Percentiles rank a stretch among this genome's conserved stretches.
Evolutionary conservation across 1,140 invertebrate species (phyloP).

Genomic region (Melipona quadrifasciata): DNA sequence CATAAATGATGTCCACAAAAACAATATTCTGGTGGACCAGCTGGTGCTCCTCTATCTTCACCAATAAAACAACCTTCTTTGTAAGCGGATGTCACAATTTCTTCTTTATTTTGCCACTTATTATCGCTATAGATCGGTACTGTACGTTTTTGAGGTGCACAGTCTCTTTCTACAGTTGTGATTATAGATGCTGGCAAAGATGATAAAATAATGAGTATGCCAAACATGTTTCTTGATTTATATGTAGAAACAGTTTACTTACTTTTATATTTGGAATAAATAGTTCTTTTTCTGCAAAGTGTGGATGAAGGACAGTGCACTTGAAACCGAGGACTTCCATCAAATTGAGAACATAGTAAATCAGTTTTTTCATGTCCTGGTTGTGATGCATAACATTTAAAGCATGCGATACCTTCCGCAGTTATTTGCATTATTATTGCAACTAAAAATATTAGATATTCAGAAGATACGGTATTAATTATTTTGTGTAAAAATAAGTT

Average conservation of each 20-base stretch:
- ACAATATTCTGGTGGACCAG: conserved; percentile 83
- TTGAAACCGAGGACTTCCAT: conserved; percentile 85
- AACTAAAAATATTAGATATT: conserved; percentile 59
- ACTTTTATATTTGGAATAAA: conserved; percentile 85
- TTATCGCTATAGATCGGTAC: conserved; percentile 83
- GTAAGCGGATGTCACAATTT: conserved; percentile 85
- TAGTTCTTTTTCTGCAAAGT: conserved; percentile 89
- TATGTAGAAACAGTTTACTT: conserved; percentile 61
- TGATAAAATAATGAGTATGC: conserved; percentile 2
- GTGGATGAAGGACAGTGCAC: conserved; percentile 90
- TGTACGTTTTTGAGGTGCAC: conserved; percentile 87
- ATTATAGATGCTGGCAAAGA: conserved; percentile 82
- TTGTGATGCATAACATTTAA: conserved; percentile 50
- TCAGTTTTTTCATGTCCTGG: conserved; percentile 39
- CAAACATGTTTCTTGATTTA: neutral
- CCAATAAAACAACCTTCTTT: conserved; percentile 85
- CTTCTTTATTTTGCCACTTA: conserved; percentile 84
- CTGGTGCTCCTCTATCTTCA: conserved; percentile 84
- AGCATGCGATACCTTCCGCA: conserved; percentile 64
- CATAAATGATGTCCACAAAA: conserved; percentile 87
- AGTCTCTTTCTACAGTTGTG: conserved; percentile 85
- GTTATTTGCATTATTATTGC: conserved; percentile 33
- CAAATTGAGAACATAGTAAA: conserved; percentile 87
- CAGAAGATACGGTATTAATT: neutral
- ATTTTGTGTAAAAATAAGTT: neutral